Base-by-base conservation (phyloP, 2,888 invertebrate species). In the Erebia epiphron region DNA sequence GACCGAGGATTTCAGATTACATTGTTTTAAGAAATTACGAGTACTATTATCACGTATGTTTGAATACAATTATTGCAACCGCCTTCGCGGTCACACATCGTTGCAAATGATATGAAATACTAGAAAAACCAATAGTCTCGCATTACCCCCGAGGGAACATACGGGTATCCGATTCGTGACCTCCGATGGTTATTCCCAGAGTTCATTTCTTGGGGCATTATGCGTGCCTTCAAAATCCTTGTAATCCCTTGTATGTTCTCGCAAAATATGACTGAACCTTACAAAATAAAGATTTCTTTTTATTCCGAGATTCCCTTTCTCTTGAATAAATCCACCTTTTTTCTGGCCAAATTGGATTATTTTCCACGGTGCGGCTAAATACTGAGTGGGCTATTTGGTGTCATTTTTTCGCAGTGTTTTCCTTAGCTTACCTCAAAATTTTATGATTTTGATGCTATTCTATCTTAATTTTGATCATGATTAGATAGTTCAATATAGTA, bases 241-340 rank as follows among this genome's bases (percentile, higher is more conserved):
- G 63, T 75, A 75, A 77, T 77, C 73, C 73, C 76, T 71, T 76
- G 76, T 73, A 75, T 72, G 75, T 76, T 75, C 74, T 69, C 69
- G 73, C 64, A 76, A 79, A 76, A 76, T 79, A 78, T 77, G 73
- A 75, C 73, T 70, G 57, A 68, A 71, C 72, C 71, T 71, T 70
- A 69, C 74, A 75, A 73, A 74, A 75, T 67, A 75, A 74, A 73
- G 73, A 74, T 73, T 77, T 75, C 64, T 63, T 68, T 70, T 69
- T 58, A 63, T 26, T 52, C 52, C 70, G 74, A 73, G 72, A 74
- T 74, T 75, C 76, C 74, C 74, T 74, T 74, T 74, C 68, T 72
- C 70, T 68, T 50, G 67, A 72, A 74, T 76, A 75, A 75, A 75
- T 75, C 68, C 73, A 77, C 75, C 73, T 74, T 76, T 75, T 76